Evolutionary conservation across 2,113 vertebrate genomes (phyloP).

Genomic region (Elgaria multicarinata): DNA sequence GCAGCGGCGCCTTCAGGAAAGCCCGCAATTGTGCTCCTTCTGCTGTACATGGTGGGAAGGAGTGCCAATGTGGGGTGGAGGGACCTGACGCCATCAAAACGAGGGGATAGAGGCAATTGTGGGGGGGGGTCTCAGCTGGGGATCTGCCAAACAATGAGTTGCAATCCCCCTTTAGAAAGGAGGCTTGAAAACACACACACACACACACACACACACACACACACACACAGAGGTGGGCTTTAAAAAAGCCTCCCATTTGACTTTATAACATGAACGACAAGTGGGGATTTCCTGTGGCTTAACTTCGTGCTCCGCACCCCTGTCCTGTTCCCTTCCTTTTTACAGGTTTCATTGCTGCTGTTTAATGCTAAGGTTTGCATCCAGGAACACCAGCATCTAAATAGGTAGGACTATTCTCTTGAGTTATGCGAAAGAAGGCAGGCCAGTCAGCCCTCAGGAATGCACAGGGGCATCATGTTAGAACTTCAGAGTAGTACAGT

Average conservation of each 20-base stretch:
- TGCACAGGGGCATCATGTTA: too few species aligned
- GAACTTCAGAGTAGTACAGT: neutral
- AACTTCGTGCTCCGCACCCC: neutral
- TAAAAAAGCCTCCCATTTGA: neutral
- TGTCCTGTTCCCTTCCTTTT: neutral
- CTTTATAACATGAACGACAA: neutral
- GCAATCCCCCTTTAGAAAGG: too few species aligned
- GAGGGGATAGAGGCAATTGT: too few species aligned
- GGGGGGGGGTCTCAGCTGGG: too few species aligned
- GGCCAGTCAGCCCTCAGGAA: neutral
- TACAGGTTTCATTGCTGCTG: slow-evolving; percentile 57
- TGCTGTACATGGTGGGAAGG: too few species aligned
- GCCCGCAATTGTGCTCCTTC: too few species aligned
- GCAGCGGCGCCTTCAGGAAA: too few species aligned
- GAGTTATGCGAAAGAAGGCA: neutral
- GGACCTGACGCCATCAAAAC: too few species aligned
- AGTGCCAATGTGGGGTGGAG: too few species aligned
- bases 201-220: too few species aligned
- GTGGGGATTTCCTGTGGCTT: neutral
- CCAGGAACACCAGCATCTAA: slow-evolving; percentile 50
- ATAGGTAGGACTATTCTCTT: slow-evolving; percentile 36
- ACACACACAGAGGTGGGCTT: neutral
- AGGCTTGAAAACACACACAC: too few species aligned
- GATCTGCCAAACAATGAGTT: too few species aligned
- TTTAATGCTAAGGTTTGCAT: slow-evolving; percentile 56